phyloP scores from a whole-genome alignment of 2,888 invertebrate genomes.

The Ichneumoninae sp. region DNA sequence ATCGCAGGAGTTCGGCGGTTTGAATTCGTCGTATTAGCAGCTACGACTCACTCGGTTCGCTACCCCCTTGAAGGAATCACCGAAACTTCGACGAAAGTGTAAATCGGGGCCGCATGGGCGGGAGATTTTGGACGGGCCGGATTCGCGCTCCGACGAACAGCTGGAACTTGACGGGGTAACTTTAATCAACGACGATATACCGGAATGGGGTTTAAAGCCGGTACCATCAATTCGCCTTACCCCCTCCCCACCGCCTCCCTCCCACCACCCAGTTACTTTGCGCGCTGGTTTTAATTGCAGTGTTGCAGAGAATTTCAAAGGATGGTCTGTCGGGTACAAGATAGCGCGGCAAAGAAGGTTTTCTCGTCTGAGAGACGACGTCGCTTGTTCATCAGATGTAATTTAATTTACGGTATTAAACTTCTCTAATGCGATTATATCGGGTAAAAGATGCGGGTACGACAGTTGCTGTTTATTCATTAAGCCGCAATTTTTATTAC shows the following conservation, averaged over 20 bases:
- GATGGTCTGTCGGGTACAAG: neutral
- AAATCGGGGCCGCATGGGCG: neutral
- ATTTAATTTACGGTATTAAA: too few species aligned
- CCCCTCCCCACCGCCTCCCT: too few species aligned
- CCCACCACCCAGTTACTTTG: too few species aligned
- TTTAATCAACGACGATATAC: slow-evolving; percentile 19
- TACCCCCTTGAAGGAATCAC: too few species aligned
- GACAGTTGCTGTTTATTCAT: too few species aligned
- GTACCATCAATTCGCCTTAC: neutral
- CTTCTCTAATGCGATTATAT: neutral
- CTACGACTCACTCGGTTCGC: too few species aligned
- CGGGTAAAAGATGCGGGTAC: neutral
- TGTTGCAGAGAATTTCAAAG: slow-evolving; percentile 11
- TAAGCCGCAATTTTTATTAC: too few species aligned
- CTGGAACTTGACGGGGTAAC: slow-evolving; percentile 21
- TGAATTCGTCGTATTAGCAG: too few species aligned
- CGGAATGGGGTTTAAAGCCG: neutral
- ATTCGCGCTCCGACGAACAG: neutral
- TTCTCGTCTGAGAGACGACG: neutral
- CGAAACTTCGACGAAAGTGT: slow-evolving; percentile 28
- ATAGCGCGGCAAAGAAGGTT: neutral
- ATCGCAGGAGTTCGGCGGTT: neutral
- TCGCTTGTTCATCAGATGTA: neutral
- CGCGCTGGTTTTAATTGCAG: slow-evolving; percentile 21
- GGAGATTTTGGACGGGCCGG: neutral